Evolutionary conservation across 2,113 vertebrate species (phyloP), one percentile per base, ranked within the genome.

Genomic region (Diadophis punctatus): DNA sequence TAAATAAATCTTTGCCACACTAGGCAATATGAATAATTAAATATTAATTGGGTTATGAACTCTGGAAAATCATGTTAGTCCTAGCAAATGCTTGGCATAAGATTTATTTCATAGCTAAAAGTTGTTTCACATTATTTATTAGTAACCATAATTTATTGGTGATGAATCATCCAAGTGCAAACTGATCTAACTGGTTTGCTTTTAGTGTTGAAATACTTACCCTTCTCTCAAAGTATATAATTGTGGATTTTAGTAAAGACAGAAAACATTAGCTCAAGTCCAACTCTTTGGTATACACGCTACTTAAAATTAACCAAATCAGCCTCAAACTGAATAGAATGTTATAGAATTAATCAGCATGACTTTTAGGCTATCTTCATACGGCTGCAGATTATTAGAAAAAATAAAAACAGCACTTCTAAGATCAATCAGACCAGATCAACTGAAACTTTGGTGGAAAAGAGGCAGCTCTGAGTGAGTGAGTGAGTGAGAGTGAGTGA

Each of bases 261-360:
- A 91, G 25, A 56, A 60, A 86, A 58, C 53, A 48, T 52, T 5
- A 91, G 68, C 48, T 14, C 12, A 89, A 20, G n/a, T 30, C 22
- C 46, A 30, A 12, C 14, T 12, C 27, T 48, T 27, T 30, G 14
- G 18, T 8, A 55, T 16, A 55, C 25, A 46, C 25, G 46, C 22
- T 18, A 25, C 34, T 11, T 9, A 39, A 87, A 86, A 51, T 53
- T 88, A n/a, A 20, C 49, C 86, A 74, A 68, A 22, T 56, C 10
- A 58, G 84, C 58, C 90, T 91, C 46, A 58, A 87, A n/a, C 5
- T 91, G 91, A 87, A 89, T 48, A 89, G 53, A 85, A 92, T 39
- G 49, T 34, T 89, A 89, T 25, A 80, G 7, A 27, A 46, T 48
- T 56, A 39, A 34, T 27, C 39, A 58, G 84, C 34, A 49, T 39